Evolutionary conservation across 2,888 invertebrate species (phyloP).

Genomic region (Molanna angustata): DNA sequence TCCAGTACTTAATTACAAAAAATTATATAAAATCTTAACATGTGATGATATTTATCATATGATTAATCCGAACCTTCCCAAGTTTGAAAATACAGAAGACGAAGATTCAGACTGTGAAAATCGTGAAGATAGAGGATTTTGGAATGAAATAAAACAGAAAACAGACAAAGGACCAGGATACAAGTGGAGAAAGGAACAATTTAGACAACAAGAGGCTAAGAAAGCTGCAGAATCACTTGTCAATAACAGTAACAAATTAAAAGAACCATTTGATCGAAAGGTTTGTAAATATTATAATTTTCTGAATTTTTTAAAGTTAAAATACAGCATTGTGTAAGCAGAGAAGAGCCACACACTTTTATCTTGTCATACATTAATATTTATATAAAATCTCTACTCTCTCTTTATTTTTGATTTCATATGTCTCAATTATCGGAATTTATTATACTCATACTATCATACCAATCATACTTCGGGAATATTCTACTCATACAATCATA

Average conservation of each 20-base stretch:
- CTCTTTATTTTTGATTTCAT: too few relatives aligned
- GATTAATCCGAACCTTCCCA: slow-evolving; percentile 48
- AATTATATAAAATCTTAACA: slow-evolving; percentile 58
- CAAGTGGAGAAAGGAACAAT: slow-evolving; percentile 48
- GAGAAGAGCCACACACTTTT: too few relatives aligned
- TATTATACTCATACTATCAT: too few relatives aligned
- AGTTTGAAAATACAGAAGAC: slow-evolving; percentile 35
- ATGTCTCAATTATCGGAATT: too few relatives aligned
- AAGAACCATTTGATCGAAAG: slow-evolving; percentile 55
- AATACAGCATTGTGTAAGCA: too few relatives aligned
- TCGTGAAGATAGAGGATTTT: slow-evolving; percentile 43
- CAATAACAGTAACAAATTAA: slow-evolving; percentile 40
- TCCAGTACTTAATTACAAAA: slow-evolving; percentile 59
- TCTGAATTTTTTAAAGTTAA: too few relatives aligned
- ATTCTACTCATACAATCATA: too few relatives aligned
- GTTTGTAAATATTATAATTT: slow-evolving; percentile 38
- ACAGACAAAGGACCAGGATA: slow-evolving; percentile 54
- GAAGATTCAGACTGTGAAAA: slow-evolving; percentile 47
- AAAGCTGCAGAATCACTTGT: slow-evolving; percentile 39
- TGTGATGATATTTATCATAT: slow-evolving; percentile 53
- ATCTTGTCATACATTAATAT: too few relatives aligned
- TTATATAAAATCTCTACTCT: too few relatives aligned
- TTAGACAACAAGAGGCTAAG: slow-evolving; percentile 45
- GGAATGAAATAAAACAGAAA: slow-evolving; percentile 51
- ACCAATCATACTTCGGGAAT: too few relatives aligned